Evolutionary conservation across 2,113 vertebrate species (phyloP).

Genomic region (Centropus unirufus): DNA sequence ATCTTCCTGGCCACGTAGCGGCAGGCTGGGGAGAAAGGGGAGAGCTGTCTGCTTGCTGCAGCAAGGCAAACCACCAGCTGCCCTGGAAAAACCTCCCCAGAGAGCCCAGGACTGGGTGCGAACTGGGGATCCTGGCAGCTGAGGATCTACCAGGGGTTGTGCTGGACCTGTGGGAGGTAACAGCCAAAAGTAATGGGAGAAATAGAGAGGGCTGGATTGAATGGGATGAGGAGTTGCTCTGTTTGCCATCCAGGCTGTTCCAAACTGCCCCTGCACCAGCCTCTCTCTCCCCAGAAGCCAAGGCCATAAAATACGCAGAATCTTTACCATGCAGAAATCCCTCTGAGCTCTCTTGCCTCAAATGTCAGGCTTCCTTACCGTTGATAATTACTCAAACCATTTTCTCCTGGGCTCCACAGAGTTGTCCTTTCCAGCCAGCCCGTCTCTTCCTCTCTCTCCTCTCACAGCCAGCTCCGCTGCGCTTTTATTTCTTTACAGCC

Average conservation of each 20-base stretch:
- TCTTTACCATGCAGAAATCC: not conserved
- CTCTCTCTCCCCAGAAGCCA: not conserved
- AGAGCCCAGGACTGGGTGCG: rapidly evolving
- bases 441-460: not conserved
- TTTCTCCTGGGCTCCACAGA: not conserved
- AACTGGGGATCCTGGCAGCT: not conserved
- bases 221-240: rapidly evolving
- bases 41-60: not conserved
- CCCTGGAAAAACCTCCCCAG: rapidly evolving
- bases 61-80: not conserved
- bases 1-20: conserved; percentile 16
- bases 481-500: not conserved
- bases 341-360: not conserved
- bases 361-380: not conserved
- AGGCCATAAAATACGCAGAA: not conserved
- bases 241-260: not conserved
- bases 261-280: not conserved
- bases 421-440: not conserved
- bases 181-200: not conserved
- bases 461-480: not conserved
- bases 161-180: rapidly evolving
- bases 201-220: rapidly evolving
- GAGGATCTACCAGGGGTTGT: not conserved
- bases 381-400: conserved; percentile 53
- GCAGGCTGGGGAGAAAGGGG: not conserved